Conservation (phyloP, 2,888 invertebrate species). For the Adelphocoris suturalis region DNA sequence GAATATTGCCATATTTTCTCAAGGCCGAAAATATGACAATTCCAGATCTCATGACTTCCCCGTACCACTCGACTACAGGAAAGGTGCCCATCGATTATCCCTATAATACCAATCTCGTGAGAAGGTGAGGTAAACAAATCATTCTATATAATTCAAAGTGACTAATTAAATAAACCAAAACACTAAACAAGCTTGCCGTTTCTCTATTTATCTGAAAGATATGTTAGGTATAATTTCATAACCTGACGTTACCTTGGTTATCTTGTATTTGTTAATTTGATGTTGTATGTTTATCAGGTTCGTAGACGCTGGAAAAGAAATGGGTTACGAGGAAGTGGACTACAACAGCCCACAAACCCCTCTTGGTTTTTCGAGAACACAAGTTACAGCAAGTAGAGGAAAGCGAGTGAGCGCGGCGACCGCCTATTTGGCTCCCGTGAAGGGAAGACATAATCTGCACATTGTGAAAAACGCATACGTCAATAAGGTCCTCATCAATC, state of each 20-base stretch:
- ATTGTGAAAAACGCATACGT: constrained; percentile 81
- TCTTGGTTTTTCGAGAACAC: constrained; percentile 73
- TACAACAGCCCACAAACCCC: constrained; percentile 75
- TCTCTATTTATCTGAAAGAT: too few relatives aligned
- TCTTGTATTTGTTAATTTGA: too few relatives aligned
- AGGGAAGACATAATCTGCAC: constrained; percentile 80
- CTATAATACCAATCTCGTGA: constrained; percentile 83
- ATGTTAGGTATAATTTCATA: too few relatives aligned
- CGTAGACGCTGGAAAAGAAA: constrained; percentile 83
- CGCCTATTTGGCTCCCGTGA: constrained; percentile 75
- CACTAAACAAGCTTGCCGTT: too few relatives aligned
- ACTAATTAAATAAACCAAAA: too few relatives aligned
- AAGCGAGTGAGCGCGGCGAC: constrained; percentile 74
- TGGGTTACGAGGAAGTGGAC: constrained; percentile 86
- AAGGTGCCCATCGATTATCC: constrained; percentile 85
- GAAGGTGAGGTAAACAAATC: constrained; percentile 78
- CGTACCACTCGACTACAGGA: constrained; percentile 84
- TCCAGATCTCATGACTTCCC: constrained; percentile 74
- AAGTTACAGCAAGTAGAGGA: constrained; percentile 73
- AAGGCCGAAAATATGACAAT: constrained; percentile 76
- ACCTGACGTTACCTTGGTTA: too few relatives aligned
- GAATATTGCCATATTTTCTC: constrained; percentile 76
- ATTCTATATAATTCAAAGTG: too few relatives aligned
- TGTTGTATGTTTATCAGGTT: constrained; percentile 80
- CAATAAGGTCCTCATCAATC: constrained; percentile 81